Base-by-base conservation (phyloP, 2,797 vertebrate species). In the Dromococcyx pavoninus region DNA sequence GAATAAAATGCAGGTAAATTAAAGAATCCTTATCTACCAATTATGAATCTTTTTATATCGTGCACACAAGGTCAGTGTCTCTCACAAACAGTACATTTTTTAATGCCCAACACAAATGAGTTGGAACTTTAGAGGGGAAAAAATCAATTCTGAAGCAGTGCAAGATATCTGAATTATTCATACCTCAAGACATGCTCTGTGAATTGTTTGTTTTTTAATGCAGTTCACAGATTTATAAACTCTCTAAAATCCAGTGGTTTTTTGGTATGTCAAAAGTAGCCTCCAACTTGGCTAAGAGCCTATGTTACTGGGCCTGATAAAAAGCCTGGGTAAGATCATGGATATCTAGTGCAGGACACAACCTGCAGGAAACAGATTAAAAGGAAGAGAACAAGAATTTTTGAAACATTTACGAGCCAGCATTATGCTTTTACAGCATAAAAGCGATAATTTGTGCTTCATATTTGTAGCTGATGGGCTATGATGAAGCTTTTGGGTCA, bases 91-190 rank as follows among this genome's bases (percentile, higher is more conserved):
- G 44, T 48, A 1, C 35, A 19, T 44, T 93, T 80, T 48, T 53
- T n/a, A 33, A 66, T 33, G 60, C 65, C 65, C 46, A 72, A 30
- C 35, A 28, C 43, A 87, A 93, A 87, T 46, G 50, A 50, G n/a
- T 54, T 69, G 86, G 77, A 70, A 58, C 46, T 72, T 80, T 50
- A 33, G 50, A 28, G 12, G n/a, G 32, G 17, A 6, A 17, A 48
- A 44, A 50, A 13, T 35, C 25, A 24, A 12, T 53, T 91, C 39
- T 56, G 77, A 64, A 89, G 60, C 64, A 50, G 28, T 37, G 64
- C 30, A 58, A 77, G 39, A 41, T 23, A 39, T 44, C 39, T 80
- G 86, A 93, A 89, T 86, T 89, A 91, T 91, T 89, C 86, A 87
- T 83, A 62, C 44, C 56, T 54, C 50, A 8, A 58, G 54, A 39